phyloP scores from a whole-genome alignment of 2,888 invertebrate species.

The Lymantria monacha region DNA sequence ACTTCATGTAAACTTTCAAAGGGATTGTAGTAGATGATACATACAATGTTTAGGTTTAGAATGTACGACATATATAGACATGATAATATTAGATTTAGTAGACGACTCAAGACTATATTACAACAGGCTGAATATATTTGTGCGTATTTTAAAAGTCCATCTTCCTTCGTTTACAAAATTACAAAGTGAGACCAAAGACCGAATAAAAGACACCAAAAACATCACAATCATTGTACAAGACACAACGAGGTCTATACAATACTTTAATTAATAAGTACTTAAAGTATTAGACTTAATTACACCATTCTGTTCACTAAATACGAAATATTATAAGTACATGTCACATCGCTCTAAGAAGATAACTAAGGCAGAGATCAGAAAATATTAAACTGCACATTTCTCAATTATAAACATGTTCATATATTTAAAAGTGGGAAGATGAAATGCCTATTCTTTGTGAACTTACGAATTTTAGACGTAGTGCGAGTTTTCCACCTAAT shows the following conservation, averaged over 20 bases:
- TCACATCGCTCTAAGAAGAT: constrained; percentile 6
- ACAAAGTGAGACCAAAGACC: constrained; percentile 28
- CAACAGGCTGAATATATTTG: neutral
- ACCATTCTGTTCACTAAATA: constrained; percentile 14
- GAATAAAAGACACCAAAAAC: constrained; percentile 18
- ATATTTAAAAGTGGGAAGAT: neutral
- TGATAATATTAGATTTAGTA: too few relatives aligned
- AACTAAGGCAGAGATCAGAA: neutral
- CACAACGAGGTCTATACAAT: constrained; percentile 9
- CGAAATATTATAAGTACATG: constrained; percentile 8
- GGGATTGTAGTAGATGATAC: too few relatives aligned
- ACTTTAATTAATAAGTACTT: constrained; percentile 14
- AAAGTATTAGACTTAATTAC: neutral
- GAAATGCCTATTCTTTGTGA: too few relatives aligned
- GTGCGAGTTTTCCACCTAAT: too few relatives aligned
- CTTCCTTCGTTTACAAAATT: constrained; percentile 14
- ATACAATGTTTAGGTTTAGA: too few relatives aligned
- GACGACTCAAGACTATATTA: too few relatives aligned
- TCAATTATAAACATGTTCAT: neutral
- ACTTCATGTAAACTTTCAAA: too few relatives aligned
- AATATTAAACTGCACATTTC: neutral
- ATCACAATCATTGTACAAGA: constrained; percentile 17
- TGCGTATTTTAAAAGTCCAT: constrained; percentile 15
- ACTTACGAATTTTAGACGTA: too few relatives aligned
- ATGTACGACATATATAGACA: too few relatives aligned